Percentiles rank a stretch among this genome's conserved stretches.
Conservation (phyloP, 2,113 vertebrate genomes). For the Blennius ocellaris region DNA sequence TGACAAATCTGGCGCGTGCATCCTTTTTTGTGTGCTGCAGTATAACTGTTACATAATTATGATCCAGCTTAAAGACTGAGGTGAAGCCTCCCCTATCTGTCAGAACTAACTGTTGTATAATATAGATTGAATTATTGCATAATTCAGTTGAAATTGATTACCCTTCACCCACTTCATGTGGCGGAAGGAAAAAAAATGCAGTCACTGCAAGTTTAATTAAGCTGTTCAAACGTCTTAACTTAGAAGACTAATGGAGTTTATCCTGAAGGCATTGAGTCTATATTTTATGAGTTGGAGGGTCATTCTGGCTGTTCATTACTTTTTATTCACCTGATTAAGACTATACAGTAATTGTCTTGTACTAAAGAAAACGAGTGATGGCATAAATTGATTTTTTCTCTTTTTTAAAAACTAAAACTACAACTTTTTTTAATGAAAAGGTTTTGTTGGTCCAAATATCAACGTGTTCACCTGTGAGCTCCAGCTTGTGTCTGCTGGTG, state of each 20-base stretch:
- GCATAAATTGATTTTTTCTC: not conserved
- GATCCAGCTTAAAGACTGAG: no score
- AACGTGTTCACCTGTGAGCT: no score
- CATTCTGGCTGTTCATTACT: slow-evolving; percentile 16
- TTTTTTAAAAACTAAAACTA: no score
- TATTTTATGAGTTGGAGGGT: slow-evolving; percentile 12
- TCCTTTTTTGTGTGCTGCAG: no score
- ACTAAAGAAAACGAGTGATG: slow-evolving; percentile 20
- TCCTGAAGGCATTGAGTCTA: not conserved
- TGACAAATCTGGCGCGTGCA: no score
- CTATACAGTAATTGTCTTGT: slow-evolving; percentile 2
- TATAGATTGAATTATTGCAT: not conserved
- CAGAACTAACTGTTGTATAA: not conserved
- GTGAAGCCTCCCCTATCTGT: not conserved
- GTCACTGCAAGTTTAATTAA: slow-evolving; percentile 17
- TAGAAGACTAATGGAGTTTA: not conserved
- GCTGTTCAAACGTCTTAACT: not conserved
- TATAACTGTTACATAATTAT: no score
- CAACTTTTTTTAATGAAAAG: no score
- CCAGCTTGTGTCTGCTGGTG: no score
- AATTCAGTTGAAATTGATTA: not conserved
- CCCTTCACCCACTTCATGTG: not conserved
- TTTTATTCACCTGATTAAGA: slow-evolving; percentile 44
- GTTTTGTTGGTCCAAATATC: no score
- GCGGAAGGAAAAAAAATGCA: no score